Conservation (phyloP, 1,140 invertebrate species). For the Heterodera carotae region DNA sequence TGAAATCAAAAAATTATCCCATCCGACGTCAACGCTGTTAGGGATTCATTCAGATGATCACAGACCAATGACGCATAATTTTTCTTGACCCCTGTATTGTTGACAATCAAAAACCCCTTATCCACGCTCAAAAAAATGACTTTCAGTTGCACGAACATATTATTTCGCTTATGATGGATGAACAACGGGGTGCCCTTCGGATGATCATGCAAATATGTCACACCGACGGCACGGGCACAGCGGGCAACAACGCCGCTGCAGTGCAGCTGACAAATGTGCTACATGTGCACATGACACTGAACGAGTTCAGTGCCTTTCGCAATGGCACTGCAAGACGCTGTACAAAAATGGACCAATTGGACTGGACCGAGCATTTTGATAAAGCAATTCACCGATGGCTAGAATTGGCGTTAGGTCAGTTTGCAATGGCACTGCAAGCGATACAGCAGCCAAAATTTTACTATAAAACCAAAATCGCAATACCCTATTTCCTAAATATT, state of each 20-base stretch:
- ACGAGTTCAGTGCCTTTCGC: slow-evolving; percentile 51
- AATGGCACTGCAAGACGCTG: slow-evolving; percentile 7
- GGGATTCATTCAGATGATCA: too few relatives aligned
- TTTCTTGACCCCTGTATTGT: too few relatives aligned
- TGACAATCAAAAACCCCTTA: too few relatives aligned
- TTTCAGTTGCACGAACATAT: slow-evolving; percentile 59
- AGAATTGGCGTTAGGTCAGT: slow-evolving; percentile 50
- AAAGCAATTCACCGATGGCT: slow-evolving; percentile 62
- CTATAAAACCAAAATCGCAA: too few relatives aligned
- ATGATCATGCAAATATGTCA: slow-evolving; percentile 33
- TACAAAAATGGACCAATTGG: slow-evolving; percentile 53
- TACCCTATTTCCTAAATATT: too few relatives aligned
- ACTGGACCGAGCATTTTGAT: slow-evolving; percentile 61
- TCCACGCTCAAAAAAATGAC: too few relatives aligned
- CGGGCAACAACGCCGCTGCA: too few relatives aligned
- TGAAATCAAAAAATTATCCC: too few relatives aligned
- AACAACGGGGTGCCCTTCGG: slow-evolving; percentile 55
- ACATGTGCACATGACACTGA: slow-evolving; percentile 58
- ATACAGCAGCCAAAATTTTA: background rate
- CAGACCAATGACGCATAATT: too few relatives aligned
- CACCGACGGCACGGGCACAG: slow-evolving; percentile 26
- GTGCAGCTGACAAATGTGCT: slow-evolving; percentile 52
- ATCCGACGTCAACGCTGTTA: too few relatives aligned
- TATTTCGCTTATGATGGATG: slow-evolving; percentile 61
- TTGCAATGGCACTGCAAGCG: too few relatives aligned